Conservation (phyloP, 2,888 invertebrate species). For the Phalera bucephala region DNA sequence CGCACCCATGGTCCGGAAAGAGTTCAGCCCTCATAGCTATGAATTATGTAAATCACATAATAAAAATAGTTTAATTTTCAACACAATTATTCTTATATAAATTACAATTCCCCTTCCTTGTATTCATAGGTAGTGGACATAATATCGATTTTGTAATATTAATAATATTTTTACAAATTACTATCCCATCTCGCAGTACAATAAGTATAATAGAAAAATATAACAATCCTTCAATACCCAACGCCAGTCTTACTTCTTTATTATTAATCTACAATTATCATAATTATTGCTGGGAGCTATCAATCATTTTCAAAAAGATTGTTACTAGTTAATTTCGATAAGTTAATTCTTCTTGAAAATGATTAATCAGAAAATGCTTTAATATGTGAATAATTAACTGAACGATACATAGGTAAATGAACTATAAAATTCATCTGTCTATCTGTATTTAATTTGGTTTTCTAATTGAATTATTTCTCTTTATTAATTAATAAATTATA, state of each 20-base stretch:
- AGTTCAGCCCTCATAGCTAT: too few species aligned
- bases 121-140: too few species aligned
- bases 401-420: too few species aligned
- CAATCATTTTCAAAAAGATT: slow-evolving; percentile 36
- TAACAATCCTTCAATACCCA: slow-evolving; percentile 20
- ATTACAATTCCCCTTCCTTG: too few species aligned
- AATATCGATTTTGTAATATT: too few species aligned
- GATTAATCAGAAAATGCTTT: slow-evolving; percentile 25
- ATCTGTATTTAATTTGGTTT: background rate
- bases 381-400: too few species aligned
- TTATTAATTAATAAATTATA: background rate
- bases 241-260: slow-evolving; percentile 28
- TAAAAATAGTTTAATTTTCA: too few species aligned
- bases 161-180: background rate
- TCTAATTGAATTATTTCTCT: background rate
- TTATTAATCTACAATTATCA: slow-evolving; percentile 12
- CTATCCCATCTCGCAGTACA: background rate
- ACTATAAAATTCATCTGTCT: too few species aligned
- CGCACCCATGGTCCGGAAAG: too few species aligned
- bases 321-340: background rate
- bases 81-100: too few species aligned
- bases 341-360: slow-evolving; percentile 36
- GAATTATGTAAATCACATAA: too few species aligned
- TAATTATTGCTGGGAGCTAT: slow-evolving; percentile 21
- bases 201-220: slow-evolving; percentile 3